Percentiles rank a stretch among this genome's conserved stretches.
Conservation (phyloP, 2,797 vertebrate genomes). For the Muscicapa striata region DNA sequence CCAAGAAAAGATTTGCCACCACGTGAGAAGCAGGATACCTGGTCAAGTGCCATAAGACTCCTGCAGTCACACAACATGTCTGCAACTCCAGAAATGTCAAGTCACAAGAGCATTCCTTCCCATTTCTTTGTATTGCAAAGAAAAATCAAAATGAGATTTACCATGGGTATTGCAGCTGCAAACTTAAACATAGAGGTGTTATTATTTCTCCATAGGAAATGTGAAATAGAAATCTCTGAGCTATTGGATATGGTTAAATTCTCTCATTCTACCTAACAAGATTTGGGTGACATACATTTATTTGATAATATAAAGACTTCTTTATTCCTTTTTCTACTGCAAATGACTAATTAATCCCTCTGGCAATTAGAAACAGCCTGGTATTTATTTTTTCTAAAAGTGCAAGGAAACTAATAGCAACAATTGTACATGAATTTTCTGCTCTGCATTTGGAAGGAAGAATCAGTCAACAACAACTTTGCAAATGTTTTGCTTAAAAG, state of each 20-base stretch:
- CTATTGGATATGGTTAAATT: neutral
- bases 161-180: neutral
- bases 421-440: neutral
- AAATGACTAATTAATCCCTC: neutral
- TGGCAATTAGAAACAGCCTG: neutral
- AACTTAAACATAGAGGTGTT: neutral
- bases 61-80: neutral
- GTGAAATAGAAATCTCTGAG: neutral
- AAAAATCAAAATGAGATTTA: neutral
- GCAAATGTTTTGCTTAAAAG: constrained; percentile 21
- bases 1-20: neutral
- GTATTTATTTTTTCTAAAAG: neutral
- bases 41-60: neutral
- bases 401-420: neutral
- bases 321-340: neutral
- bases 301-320: neutral
- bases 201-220: neutral
- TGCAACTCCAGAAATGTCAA: neutral
- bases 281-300: neutral
- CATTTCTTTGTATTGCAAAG: neutral
- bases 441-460: neutral
- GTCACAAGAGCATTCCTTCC: neutral
- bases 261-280: neutral
- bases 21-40: neutral
- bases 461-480: constrained; percentile 14